phyloP scores from a whole-genome alignment of 2,113 vertebrate genomes.

The Aleadryas rufinucha region DNA sequence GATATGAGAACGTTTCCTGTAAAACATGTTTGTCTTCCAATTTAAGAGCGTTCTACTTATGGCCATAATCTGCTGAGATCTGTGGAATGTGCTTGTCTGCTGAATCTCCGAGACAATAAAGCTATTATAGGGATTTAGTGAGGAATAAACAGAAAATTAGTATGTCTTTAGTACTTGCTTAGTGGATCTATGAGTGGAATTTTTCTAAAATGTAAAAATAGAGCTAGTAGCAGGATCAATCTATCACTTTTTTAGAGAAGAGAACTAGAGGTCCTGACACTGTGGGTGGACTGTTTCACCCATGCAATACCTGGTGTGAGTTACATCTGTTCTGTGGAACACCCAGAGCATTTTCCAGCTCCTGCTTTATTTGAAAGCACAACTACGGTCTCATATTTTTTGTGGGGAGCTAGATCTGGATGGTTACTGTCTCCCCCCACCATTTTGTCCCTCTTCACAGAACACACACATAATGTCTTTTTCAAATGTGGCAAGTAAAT shows the following conservation, averaged over 20 bases:
- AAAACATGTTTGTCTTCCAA: conserved; percentile 30
- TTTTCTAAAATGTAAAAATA: background rate
- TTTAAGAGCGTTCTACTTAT: background rate
- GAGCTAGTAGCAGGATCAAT: background rate
- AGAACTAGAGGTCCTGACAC: background rate
- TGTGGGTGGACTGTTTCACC: background rate
- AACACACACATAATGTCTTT: background rate
- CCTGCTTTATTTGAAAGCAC: background rate
- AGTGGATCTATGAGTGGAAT: background rate
- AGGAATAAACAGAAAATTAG: background rate
- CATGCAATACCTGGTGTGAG: background rate
- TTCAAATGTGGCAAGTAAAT: background rate
- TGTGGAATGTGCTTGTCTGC: conserved; percentile 38
- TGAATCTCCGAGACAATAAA: conserved; percentile 7
- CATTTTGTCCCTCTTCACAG: background rate
- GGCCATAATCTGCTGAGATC: conserved; percentile 15
- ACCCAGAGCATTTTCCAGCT: background rate
- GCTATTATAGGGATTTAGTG: background rate
- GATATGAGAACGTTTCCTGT: conserved; percentile 50
- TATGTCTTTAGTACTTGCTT: background rate
- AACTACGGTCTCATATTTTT: background rate
- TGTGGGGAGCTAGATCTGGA: background rate
- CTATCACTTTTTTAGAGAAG: background rate
- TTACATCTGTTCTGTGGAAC: background rate
- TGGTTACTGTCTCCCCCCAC: background rate